Conservation (phyloP, 2,797 vertebrate genomes). For the Prionace glauca region DNA sequence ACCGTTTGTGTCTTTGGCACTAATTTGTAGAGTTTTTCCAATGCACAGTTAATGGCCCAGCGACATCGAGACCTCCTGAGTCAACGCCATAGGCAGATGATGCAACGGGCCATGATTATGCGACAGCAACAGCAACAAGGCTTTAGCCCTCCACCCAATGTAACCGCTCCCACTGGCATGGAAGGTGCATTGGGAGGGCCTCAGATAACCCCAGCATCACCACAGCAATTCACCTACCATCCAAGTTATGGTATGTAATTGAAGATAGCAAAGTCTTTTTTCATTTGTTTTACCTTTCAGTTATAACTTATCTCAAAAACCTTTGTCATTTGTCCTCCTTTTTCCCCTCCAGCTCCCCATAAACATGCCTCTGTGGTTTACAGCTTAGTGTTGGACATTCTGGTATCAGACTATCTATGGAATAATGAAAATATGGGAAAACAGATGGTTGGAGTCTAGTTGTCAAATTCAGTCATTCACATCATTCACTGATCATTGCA, state of each 20-base stretch:
- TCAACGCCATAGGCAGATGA: slow-evolving; percentile 80
- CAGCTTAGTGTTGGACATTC: not conserved
- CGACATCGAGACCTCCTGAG: slow-evolving; percentile 80
- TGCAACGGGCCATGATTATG: slow-evolving; percentile 67
- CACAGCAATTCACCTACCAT: slow-evolving; percentile 81
- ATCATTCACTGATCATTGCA: not conserved
- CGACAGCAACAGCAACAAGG: slow-evolving; percentile 70
- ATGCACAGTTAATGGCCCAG: slow-evolving; percentile 92
- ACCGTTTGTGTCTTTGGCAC: slow-evolving; percentile 4
- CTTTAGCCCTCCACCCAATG: slow-evolving; percentile 91
- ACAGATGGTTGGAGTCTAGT: not conserved
- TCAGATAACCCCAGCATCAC: slow-evolving; percentile 73
- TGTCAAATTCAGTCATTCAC: not conserved
- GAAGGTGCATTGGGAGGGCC: slow-evolving; percentile 71
- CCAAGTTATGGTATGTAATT: slow-evolving; percentile 73
- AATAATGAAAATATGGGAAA: not conserved
- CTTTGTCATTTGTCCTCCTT: not conserved
- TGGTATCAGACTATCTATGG: not conserved
- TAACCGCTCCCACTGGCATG: slow-evolving; percentile 81
- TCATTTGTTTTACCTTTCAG: not conserved
- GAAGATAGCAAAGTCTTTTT: not conserved
- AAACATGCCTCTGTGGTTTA: not conserved
- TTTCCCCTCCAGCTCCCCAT: not conserved
- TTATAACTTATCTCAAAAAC: no score
- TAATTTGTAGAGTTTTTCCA: slow-evolving; percentile 72